phyloP scores from a whole-genome alignment of 1,140 invertebrate genomes.

The Bicyclus anynana region DNA sequence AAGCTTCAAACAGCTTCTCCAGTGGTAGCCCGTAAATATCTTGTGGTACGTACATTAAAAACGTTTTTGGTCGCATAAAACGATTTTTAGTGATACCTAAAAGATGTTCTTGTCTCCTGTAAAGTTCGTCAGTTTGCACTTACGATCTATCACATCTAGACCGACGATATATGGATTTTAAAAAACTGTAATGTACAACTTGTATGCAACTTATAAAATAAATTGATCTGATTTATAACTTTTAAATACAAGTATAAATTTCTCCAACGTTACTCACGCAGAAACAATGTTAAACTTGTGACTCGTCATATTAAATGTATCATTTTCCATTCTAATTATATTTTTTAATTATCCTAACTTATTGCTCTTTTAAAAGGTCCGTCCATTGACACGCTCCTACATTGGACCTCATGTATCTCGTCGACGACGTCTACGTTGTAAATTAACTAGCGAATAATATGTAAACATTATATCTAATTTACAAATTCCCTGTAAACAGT shows the following conservation, averaged over 20 bases:
- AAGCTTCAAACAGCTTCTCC: no score
- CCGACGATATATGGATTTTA: no score
- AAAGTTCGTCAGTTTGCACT: no score
- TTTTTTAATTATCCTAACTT: slow-evolving; percentile 27
- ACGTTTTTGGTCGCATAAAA: no score
- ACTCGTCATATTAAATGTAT: slow-evolving; percentile 38
- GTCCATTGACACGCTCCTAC: slow-evolving; percentile 37
- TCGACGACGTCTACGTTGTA: slow-evolving; percentile 24
- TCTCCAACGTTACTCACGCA: not conserved
- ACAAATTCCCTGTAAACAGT: slow-evolving; percentile 61
- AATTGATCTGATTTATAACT: no score
- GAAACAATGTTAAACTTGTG: slow-evolving; percentile 26
- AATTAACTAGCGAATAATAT: slow-evolving; percentile 39
- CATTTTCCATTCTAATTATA: slow-evolving; percentile 44
- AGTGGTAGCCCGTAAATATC: no score
- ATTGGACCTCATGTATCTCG: slow-evolving; percentile 13
- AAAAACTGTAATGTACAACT: no score
- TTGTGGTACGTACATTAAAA: no score
- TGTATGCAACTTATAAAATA: no score
- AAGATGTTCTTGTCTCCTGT: no score
- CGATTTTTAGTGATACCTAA: no score
- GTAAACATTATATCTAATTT: slow-evolving; percentile 48
- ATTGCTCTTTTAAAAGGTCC: slow-evolving; percentile 31
- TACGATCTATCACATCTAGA: no score
- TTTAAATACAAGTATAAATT: not conserved